These are phyloP conservation scores for Phragmatobia fuliginosa DNA, from an alignment of 2,888 invertebrate genomes.

Conservation along the genomic window DNA sequence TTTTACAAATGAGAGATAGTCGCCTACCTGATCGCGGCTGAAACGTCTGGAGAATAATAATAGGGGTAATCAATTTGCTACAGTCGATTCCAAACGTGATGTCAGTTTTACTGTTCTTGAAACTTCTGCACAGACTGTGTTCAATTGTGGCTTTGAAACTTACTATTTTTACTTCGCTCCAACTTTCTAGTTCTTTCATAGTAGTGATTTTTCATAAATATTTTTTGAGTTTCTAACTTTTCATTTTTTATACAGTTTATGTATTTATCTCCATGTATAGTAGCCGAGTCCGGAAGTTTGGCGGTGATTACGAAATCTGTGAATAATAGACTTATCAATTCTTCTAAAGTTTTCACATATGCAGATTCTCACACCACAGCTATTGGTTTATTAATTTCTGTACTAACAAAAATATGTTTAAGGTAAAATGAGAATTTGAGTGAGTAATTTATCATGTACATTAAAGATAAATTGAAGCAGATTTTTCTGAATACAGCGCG, in stretches of 20 bases:
- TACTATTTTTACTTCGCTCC: too few relatives aligned
- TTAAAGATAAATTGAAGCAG: not conserved
- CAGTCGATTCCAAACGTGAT: slow-evolving; percentile 6
- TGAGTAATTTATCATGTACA: not conserved
- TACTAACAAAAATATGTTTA: too few relatives aligned
- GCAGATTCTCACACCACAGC: too few relatives aligned
- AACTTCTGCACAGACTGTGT: slow-evolving; percentile 4
- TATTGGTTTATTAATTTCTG: too few relatives aligned
- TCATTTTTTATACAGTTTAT: not conserved
- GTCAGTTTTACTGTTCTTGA: slow-evolving; percentile 29
- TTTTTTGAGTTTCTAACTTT: not conserved
- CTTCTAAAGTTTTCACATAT: too few relatives aligned
- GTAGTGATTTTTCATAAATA: not conserved
- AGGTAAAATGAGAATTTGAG: too few relatives aligned
- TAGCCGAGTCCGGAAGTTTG: too few relatives aligned
- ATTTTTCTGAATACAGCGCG: not conserved
- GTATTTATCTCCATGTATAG: too few relatives aligned
- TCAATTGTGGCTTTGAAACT: not conserved
- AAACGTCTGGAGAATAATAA: slow-evolving; percentile 40
- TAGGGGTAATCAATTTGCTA: slow-evolving; percentile 36
- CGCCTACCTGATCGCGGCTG: not conserved
- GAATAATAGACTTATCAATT: too few relatives aligned
- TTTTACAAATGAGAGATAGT: slow-evolving; percentile 9
- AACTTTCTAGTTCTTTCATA: not conserved
- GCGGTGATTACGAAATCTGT: too few relatives aligned